Base-by-base conservation (phyloP, 2,113 vertebrate species). In the Psammodynastes pulverulentus region DNA sequence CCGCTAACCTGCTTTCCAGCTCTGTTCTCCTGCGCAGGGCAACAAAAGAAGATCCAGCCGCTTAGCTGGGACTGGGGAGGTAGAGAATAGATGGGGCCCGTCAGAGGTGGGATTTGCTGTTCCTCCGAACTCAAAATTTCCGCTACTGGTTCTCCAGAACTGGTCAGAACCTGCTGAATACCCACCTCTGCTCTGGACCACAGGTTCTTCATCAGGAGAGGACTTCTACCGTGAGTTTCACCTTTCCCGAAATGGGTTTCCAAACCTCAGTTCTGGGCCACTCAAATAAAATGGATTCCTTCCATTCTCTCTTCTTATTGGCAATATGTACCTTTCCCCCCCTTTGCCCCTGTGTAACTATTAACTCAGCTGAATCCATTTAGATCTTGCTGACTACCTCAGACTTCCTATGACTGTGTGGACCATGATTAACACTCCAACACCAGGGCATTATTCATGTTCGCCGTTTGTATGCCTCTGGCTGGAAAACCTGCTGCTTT, bases 381-480 rank as follows among this genome's bases (percentile, higher is more conserved):
- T 72, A 84, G 87, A 88, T 92, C 87, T 67, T 88, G 49, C 86
- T 88, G 85, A 52, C 91, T 79, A n/a, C 62, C 86, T 79, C 24
- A 45, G 48, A 15, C 49, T 79, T 72, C 6, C 58, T 49, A 17
- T 92, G 46, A 54, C 86, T 8, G 17, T 43, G 13, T 46, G 49
- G 86, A 21, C 49, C 3, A 1, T 84, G 91, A 88, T 88, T 92
- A 88, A 88, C 58, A 7, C 43, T 13, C 62, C 17, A 29, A 92
- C 62, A 53, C 86, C 26, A 29, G 79, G 91, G 49, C 86, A 54
- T 84, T 39, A n/a, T 54, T 88, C 91, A 84, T 79, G 49, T 84
- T 84, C 39, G n/a, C 58, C 9, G 58, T 88, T 88, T 88, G 87
- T 17, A 88, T 87, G 91, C 91, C 39, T 45, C 49, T 92, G 62